Evolutionary conservation across 2,113 vertebrate genomes (phyloP).

Genomic region (Scytalopus superciliaris): DNA sequence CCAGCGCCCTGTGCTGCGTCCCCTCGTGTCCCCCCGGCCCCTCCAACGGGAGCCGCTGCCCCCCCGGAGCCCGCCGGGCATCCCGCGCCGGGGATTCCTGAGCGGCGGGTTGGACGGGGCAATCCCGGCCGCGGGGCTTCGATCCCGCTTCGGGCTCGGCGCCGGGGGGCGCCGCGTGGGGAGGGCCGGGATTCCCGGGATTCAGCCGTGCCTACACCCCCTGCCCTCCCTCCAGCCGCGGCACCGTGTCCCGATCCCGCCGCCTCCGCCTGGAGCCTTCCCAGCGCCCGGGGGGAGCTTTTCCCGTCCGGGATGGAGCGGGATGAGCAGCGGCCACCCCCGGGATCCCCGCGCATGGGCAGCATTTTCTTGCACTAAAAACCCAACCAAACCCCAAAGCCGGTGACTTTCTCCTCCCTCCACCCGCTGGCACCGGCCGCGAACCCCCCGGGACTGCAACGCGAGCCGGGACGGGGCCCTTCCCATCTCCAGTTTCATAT

Average conservation of each 20-base stretch:
- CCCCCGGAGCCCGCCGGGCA: neutral
- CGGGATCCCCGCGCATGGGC: neutral
- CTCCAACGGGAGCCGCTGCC: neutral
- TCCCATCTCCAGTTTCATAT: neutral
- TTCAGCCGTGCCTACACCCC: slow-evolving; percentile 8
- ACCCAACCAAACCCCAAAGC: neutral
- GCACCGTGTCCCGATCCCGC: neutral
- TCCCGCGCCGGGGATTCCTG: neutral
- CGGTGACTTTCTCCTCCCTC: neutral
- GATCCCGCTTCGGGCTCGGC: no score
- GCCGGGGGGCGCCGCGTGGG: no score
- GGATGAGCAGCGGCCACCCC: neutral
- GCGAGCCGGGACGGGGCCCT: neutral
- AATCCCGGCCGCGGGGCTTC: no score
- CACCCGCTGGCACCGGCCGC: neutral
- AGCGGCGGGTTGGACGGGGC: neutral
- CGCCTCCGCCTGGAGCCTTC: neutral
- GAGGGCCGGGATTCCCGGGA: neutral
- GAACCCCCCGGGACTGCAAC: neutral
- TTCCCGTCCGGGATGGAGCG: neutral
- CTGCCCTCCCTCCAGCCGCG: neutral
- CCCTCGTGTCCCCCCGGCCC: neutral
- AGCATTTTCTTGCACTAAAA: slow-evolving; percentile 61
- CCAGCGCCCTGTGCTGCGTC: neutral
- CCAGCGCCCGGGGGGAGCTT: neutral